Evolutionary conservation across 1,140 invertebrate genomes (phyloP), one percentile per base, ranked within the genome.

Genomic region (Apocrypta bakeri): DNA sequence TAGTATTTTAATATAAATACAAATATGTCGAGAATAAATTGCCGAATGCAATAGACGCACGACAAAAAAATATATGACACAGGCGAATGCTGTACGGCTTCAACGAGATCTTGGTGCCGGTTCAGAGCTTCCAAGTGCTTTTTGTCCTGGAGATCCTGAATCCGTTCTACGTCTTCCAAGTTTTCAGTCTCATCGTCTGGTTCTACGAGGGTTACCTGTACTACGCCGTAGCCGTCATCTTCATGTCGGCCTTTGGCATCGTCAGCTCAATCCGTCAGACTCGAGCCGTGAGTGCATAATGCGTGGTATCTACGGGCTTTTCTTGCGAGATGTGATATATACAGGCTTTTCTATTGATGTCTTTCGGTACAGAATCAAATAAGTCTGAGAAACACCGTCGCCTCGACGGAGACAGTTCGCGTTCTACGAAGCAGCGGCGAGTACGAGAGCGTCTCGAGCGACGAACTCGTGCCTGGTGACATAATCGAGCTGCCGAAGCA

Each of bases 161-260:
- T 89, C 98, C 98, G 0, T 99, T 99, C 92, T 99, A 99, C 90
- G 72, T 83, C 71, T 98, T 98, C 91, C 97, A 98, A 95, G 90
- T 97, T 66, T 98, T 97, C 90, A 97, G 96, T 11, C 93, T 98
- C 14, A 91, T 94, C 3, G 93, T 98, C 42, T 98, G 97, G 96
- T 91, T 97, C 6, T 93, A 94, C 1, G 97, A 98, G 85, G 92
- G 94, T 14, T 98, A 98, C 87, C 94, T 95, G 81, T 98, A 97
- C 87, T 98, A 98, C 89, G 96, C 96, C 14, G 93, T 95, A 31
- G 97, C 97, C 37, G 97, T 98, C 82, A 93, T 98, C 11, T 88
- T 96, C 14, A 98, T 98, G 96, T 97, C 97, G 1, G 92, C 96
- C 64, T 95, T 97, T 86, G 97, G 97, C 80, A 96, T 98, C 81